phyloP scores from a whole-genome alignment of 2,888 invertebrate species.

The Cataglyphis albicans region DNA sequence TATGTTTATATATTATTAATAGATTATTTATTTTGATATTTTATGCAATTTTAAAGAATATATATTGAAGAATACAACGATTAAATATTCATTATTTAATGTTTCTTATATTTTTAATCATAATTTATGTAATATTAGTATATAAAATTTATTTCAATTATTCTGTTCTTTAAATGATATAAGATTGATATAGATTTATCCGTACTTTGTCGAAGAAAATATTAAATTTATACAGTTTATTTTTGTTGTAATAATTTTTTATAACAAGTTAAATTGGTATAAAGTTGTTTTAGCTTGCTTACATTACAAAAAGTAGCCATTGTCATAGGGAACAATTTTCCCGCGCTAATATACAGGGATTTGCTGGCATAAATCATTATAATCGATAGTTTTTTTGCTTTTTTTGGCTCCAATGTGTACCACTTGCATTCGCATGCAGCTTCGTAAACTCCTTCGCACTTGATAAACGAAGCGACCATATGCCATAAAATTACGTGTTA shows the following conservation, averaged over 20 bases:
- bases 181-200: not conserved
- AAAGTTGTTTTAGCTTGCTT: not conserved
- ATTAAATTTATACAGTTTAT: not conserved
- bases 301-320: conserved; percentile 24
- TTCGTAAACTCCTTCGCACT: conserved; percentile 59
- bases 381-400: conserved; percentile 55
- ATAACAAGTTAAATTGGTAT: not conserved
- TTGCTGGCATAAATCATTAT: conserved; percentile 59
- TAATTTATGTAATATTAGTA: not conserved
- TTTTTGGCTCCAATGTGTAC: conserved; percentile 63
- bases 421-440: conserved; percentile 66
- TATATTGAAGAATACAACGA: too few species aligned
- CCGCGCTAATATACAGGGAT: conserved; percentile 62
- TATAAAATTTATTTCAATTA: not conserved
- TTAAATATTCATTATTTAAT: too few species aligned
- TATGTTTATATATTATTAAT: too few species aligned
- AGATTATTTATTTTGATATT: too few species aligned
- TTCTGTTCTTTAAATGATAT: not conserved
- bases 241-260: not conserved
- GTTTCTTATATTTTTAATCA: too few species aligned
- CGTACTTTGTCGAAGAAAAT: not conserved
- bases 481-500: not conserved
- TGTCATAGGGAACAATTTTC: conserved; percentile 57
- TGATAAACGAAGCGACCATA: not conserved
- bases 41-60: too few species aligned